A percentile compares a stretch with the other conserved stretches of the same genome.
phyloP scores from a whole-genome alignment of 2,797 vertebrate species.

The Hipposideros larvatus region DNA sequence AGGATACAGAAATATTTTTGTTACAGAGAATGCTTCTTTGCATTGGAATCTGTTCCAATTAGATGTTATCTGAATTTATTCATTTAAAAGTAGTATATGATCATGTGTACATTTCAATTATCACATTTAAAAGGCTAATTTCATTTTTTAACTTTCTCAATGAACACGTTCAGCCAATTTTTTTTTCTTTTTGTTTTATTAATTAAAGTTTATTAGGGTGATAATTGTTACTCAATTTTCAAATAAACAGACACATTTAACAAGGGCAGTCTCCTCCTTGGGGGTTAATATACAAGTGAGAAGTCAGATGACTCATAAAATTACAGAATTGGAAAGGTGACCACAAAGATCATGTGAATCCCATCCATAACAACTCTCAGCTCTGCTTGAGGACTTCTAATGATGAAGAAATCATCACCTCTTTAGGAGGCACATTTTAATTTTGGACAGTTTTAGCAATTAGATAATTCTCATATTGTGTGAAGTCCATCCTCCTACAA shows the following conservation, averaged over 20 bases:
- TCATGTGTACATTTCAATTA: not conserved
- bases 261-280: not conserved
- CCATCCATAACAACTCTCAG: not conserved
- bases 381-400: not conserved
- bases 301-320: not conserved
- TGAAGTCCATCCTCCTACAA: not conserved
- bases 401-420: not conserved
- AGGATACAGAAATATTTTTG: not conserved
- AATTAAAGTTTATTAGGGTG: too few species aligned
- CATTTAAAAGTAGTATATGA: not conserved
- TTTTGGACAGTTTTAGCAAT: not conserved
- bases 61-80: not conserved
- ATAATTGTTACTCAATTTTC: not conserved
- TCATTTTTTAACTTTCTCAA: conserved; percentile 13
- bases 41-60: not conserved
- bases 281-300: not conserved
- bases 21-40: conserved; percentile 32
- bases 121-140: not conserved
- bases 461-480: not conserved
- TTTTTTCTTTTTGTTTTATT: too few species aligned
- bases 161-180: not conserved
- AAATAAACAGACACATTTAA: not conserved
- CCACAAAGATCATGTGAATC: not conserved
- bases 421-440: not conserved
- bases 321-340: not conserved